Conservation (phyloP, 2,113 vertebrate genomes). For the Passerina amoena region DNA sequence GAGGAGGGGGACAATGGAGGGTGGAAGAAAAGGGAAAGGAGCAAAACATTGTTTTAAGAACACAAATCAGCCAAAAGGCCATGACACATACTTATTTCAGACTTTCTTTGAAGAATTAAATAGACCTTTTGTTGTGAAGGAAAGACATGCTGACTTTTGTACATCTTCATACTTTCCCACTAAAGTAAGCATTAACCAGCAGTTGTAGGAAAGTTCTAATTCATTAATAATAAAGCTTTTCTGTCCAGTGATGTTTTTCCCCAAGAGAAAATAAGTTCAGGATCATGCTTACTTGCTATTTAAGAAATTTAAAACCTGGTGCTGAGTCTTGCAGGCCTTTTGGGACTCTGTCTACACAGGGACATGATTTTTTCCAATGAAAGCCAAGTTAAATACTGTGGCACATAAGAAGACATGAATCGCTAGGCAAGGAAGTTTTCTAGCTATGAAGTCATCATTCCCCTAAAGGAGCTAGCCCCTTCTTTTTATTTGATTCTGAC, state of each 20-base stretch:
- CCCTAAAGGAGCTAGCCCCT: neutral
- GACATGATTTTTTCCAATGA: fast-evolving
- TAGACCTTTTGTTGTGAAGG: neutral
- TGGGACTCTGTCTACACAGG: neutral
- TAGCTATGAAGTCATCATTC: neutral
- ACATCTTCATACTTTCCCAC: neutral
- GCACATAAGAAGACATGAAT: fast-evolving
- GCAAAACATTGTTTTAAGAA: neutral
- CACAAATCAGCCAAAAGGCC: neutral
- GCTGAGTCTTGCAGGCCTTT: neutral
- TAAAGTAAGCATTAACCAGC: neutral
- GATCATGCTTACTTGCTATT: neutral
- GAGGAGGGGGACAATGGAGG: neutral
- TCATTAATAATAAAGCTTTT: neutral
- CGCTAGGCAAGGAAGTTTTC: neutral
- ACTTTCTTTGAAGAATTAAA: neutral
- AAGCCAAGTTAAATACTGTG: neutral
- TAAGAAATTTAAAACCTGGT: neutral
- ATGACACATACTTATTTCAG: neutral
- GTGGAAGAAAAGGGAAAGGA: neutral
- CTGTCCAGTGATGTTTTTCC: neutral
- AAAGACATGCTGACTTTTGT: neutral
- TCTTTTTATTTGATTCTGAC: neutral
- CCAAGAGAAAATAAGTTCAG: neutral
- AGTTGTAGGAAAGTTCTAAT: neutral